Base-by-base conservation (phyloP, 2,113 vertebrate genomes). In the Aythya baeri region DNA sequence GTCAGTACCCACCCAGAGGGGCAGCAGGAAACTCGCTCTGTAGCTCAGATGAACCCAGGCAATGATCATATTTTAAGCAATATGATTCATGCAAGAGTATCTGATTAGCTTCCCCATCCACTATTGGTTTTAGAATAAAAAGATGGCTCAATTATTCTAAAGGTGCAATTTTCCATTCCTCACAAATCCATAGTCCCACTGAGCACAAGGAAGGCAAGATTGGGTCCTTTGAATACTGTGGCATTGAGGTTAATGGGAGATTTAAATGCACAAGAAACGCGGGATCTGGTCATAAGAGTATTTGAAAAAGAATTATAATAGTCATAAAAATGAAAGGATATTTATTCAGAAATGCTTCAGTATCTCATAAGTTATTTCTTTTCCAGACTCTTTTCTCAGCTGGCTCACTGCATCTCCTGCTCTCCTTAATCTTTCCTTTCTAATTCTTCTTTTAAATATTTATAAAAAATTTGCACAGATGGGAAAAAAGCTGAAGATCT, bases 391-490 rank as follows among this genome's bases (percentile, higher is more conserved):
- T 50, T 83, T 87, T 79, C 78, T 94, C 87, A 67, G 71, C 49
- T 79, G 71, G 62, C 77, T 92, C 81, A 89, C 91, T 94, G 77
- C 57, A 80, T 55, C 71, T 94, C 68, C 87, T 72, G 23, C 34
- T 87, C 27, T 89, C 59, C 77, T 80, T 90, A 83, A 89, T 91
- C 83, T 78, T 93, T 77, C 59, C 78, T 96, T 94, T 92, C 57
- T 92, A 94, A 90, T 92, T 89, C 82, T 93, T 91, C 58, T 82
- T 94, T 96, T 89, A 91, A 94, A 89, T 82, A 95, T 93, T 93
- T 87, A 63, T 88, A 12, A 84, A 79, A 93, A 92, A 70, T 11
- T 93, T 87, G 84, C 78, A 86, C 82, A 89, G 84, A 96, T 63
- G n/a, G 62, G 59, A 55, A 32, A 78, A 86, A 94, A 61, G 34